Conservation (phyloP, 1,140 invertebrate genomes). For the Propsilocerus akamusi region DNA sequence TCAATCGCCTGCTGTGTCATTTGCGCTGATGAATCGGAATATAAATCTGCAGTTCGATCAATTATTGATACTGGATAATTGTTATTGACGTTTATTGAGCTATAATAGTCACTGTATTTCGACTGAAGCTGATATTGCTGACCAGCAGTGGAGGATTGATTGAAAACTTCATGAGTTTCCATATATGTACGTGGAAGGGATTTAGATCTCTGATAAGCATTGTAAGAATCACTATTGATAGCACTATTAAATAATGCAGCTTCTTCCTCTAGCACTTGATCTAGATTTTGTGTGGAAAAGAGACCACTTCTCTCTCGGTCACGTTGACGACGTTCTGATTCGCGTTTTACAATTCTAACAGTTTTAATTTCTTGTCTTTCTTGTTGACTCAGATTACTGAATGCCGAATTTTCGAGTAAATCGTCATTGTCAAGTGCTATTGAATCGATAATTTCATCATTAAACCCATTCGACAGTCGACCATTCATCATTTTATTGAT, state of each 20-base stretch:
- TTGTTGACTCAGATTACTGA: conserved; percentile 52
- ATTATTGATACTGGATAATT: neutral
- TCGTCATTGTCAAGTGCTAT: conserved; percentile 27
- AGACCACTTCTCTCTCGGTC: conserved; percentile 36
- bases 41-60: neutral
- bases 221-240: neutral
- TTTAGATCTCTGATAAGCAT: conserved; percentile 1
- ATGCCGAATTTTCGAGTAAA: conserved; percentile 26
- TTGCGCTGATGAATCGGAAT: conserved; percentile 14
- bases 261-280: conserved; percentile 34
- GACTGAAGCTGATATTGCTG: neutral
- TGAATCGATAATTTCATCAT: conserved; percentile 16
- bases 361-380: conserved; percentile 82
- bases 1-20: conserved; percentile 7
- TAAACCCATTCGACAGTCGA: conserved; percentile 9
- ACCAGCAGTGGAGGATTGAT: neutral
- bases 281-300: conserved; percentile 25
- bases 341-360: conserved; percentile 80
- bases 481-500: conserved; percentile 1
- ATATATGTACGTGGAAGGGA: conserved; percentile 4
- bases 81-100: conserved; percentile 16
- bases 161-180: conserved; percentile 7
- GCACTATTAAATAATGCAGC: conserved; percentile 6
- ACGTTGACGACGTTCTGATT: conserved; percentile 64
- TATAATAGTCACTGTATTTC: conserved; percentile 14